These are phyloP conservation scores for Pampusana beccarii DNA, from an alignment of 2,113 vertebrate genomes.

Conservation along the genomic window DNA sequence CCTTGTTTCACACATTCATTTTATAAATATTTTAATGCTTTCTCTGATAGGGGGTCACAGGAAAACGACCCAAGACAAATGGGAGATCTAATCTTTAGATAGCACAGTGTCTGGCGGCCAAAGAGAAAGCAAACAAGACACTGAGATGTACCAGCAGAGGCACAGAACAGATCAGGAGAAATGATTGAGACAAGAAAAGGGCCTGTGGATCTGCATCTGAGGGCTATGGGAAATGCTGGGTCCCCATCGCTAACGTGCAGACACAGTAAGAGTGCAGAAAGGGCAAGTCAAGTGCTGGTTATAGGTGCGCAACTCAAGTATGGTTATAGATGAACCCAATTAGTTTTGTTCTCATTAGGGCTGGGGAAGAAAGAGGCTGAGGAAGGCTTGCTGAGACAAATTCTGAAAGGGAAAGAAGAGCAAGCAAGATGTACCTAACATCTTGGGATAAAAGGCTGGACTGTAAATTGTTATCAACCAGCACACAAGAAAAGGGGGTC, in stretches of 20 bases:
- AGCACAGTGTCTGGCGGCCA: not conserved
- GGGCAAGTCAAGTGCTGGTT: not conserved
- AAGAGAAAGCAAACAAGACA: conserved; percentile 16
- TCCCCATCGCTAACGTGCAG: not conserved
- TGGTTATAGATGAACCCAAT: not conserved
- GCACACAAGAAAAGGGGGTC: not conserved
- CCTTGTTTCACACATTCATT: conserved; percentile 26
- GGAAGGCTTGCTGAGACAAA: not conserved
- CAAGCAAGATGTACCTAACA: not conserved
- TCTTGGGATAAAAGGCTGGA: not conserved
- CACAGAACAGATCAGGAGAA: not conserved
- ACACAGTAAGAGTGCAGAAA: not conserved
- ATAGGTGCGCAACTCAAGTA: not conserved
- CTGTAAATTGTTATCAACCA: not conserved
- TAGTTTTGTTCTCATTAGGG: not conserved
- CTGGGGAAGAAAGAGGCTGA: not conserved
- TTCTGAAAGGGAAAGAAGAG: not conserved
- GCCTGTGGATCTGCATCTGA: not conserved
- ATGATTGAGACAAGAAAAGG: not conserved
- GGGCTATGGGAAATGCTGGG: not conserved
- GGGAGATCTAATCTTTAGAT: conserved; percentile 25
- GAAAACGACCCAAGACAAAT: conserved; percentile 32
- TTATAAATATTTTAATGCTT: conserved; percentile 46
- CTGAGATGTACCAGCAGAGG: not conserved
- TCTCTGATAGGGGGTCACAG: conserved; percentile 16